These are phyloP conservation scores for Microcebus murinus DNA, from an alignment of 2,113 vertebrate genomes.

Conservation along the genomic window DNA sequence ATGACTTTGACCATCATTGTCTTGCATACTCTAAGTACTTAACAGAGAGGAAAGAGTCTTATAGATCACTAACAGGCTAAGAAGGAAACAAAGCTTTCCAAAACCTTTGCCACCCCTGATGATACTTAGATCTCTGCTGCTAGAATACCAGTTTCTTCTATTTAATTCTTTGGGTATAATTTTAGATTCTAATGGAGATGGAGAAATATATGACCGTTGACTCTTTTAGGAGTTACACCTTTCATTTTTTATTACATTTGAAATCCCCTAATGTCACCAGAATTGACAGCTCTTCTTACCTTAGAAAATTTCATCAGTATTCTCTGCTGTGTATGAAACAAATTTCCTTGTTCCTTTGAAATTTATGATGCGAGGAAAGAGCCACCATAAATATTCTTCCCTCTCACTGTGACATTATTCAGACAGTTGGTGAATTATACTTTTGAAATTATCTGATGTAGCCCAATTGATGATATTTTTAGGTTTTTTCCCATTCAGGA, in stretches of 20 bases:
- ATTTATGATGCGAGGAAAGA: conserved; percentile 63
- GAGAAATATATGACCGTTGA: background rate
- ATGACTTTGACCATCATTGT: background rate
- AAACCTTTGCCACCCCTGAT: background rate
- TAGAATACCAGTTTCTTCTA: conserved; percentile 2
- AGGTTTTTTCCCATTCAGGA: conserved; percentile 16
- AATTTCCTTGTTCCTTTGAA: conserved; percentile 61
- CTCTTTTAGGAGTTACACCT: conserved; percentile 42
- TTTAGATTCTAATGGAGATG: conserved; percentile 39
- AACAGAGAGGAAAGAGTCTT: background rate
- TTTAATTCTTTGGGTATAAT: conserved; percentile 57
- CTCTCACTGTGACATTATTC: conserved; percentile 67
- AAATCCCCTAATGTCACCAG: conserved; percentile 47
- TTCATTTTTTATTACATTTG: conserved; percentile 57
- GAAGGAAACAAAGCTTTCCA: background rate
- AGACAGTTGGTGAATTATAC: conserved; percentile 54
- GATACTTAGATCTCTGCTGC: background rate
- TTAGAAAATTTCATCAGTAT: conserved; percentile 66
- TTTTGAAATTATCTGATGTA: conserved; percentile 52
- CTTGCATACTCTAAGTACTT: background rate
- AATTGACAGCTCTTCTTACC: conserved; percentile 60
- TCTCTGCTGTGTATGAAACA: conserved; percentile 47
- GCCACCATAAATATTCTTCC: conserved; percentile 63
- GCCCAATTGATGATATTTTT: conserved; percentile 13
- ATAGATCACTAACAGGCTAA: background rate